Percentiles rank a stretch among this genome's conserved stretches.
These are phyloP conservation scores for Hirudo medicinalis DNA, from an alignment of 1,140 invertebrate species.

Conservation along the genomic window DNA sequence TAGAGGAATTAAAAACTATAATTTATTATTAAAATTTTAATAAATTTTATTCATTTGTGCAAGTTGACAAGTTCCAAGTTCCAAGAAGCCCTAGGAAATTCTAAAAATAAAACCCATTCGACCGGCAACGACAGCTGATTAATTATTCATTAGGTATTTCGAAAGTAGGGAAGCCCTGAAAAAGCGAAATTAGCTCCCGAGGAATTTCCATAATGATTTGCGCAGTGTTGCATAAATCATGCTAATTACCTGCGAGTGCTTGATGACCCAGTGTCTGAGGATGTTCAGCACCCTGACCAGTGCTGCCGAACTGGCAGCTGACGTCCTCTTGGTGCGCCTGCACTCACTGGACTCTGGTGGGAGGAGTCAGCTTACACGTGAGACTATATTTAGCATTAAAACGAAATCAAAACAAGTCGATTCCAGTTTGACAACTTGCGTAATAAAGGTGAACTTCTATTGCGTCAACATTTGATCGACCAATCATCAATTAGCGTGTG, in stretches of 20 bases:
- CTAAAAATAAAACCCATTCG: background rate
- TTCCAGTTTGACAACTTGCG: no score
- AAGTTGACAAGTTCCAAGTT: no score
- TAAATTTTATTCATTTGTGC: no score
- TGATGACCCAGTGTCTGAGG: constrained; percentile 61
- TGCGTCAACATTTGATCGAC: background rate
- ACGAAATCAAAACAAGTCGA: no score
- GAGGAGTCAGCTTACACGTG: no score
- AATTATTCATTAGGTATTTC: background rate
- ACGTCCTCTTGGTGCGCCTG: constrained; percentile 51
- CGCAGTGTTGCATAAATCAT: background rate
- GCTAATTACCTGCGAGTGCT: constrained; percentile 45
- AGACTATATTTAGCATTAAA: no score
- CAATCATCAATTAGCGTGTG: background rate
- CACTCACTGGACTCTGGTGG: background rate
- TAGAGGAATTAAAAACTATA: background rate
- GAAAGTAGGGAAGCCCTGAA: background rate
- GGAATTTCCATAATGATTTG: background rate
- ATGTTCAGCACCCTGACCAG: constrained; percentile 86
- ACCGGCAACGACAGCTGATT: background rate
- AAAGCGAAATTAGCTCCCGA: no score
- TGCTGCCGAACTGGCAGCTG: constrained; percentile 75
- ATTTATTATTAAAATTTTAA: no score
- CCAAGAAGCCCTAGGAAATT: no score
- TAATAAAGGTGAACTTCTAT: background rate